Evolutionary conservation across 2,888 invertebrate species (phyloP).

Genomic region (Xanthorhoe spadicearia): DNA sequence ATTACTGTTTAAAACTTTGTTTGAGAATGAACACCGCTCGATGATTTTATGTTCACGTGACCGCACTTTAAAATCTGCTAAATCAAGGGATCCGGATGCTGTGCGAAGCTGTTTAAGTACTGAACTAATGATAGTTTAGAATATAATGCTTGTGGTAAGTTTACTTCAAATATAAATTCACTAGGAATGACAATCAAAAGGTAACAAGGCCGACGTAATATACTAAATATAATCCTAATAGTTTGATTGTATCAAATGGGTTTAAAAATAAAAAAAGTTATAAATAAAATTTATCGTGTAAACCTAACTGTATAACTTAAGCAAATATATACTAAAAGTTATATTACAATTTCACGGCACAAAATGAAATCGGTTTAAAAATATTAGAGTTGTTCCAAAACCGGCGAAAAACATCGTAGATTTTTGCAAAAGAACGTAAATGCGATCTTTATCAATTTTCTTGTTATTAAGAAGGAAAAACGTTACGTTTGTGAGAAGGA

Average conservation of each 20-base stretch:
- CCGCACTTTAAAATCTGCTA: slow-evolving; percentile 20
- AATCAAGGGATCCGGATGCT: slow-evolving; percentile 2
- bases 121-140: no score
- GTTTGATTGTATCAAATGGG: no score
- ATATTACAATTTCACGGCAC: not conserved
- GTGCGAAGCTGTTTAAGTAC: not conserved
- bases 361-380: slow-evolving; percentile 9
- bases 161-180: no score
- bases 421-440: not conserved
- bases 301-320: not conserved
- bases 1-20: slow-evolving; percentile 65
- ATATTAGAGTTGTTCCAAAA: not conserved
- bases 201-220: no score
- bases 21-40: slow-evolving; percentile 52
- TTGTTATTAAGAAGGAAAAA: not conserved
- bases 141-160: no score
- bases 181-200: no score
- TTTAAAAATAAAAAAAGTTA: no score
- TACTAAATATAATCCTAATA: no score
- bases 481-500: not conserved
- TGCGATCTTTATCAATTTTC: not conserved
- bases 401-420: not conserved
- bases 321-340: not conserved
- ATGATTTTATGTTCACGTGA: slow-evolving; percentile 32
- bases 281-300: no score